Evolutionary conservation across 2,797 vertebrate genomes (phyloP).

Genomic region (Ateles fusciceps): DNA sequence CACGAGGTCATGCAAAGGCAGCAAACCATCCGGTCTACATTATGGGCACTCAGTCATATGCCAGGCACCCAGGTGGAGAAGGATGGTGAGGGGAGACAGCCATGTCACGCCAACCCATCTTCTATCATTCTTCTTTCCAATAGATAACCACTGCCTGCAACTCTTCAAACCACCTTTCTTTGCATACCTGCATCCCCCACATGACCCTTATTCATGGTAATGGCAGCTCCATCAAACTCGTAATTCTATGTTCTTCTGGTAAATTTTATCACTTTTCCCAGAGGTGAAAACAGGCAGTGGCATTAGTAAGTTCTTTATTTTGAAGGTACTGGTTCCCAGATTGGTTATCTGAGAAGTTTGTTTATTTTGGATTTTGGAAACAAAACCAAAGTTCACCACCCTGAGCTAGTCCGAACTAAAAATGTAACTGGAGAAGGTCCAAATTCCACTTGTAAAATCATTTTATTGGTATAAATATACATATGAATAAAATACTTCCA

Average conservation of each 20-base stretch:
- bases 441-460: slow-evolving; percentile 89
- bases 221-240: not conserved
- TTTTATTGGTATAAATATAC: slow-evolving; percentile 96
- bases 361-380: slow-evolving; percentile 1
- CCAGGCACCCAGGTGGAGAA: not conserved
- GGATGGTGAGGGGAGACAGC: accelerated
- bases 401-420: not conserved
- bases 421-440: not conserved
- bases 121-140: not conserved
- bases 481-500: slow-evolving; percentile 90
- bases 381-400: not conserved
- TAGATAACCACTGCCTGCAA: not conserved
- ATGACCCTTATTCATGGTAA: no score
- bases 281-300: not conserved
- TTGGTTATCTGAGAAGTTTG: not conserved
- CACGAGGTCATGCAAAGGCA: not conserved
- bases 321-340: not conserved
- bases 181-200: accelerated
- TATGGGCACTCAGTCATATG: no score
- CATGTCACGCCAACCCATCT: not conserved
- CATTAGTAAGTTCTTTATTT: not conserved
- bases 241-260: not conserved
- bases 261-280: not conserved
- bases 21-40: no score
- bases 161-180: not conserved